Percentiles rank a stretch among this genome's conserved stretches.
These are phyloP conservation scores for Xerus inauris DNA, from an alignment of 2,113 vertebrate genomes.

Conservation along the genomic window DNA sequence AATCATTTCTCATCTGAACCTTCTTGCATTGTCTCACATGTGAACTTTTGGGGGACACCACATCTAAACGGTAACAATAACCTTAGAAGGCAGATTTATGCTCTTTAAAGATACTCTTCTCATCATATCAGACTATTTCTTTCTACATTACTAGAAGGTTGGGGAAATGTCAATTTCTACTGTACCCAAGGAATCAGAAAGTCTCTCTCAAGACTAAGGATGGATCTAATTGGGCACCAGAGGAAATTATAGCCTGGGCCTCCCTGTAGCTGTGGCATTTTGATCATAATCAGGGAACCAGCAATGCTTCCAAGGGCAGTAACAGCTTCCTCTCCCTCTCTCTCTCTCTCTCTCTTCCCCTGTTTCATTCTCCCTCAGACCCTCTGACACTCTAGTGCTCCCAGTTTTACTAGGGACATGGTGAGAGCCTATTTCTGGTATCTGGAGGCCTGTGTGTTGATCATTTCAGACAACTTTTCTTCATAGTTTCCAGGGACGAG, in stretches of 20 bases:
- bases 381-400: background rate
- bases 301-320: background rate
- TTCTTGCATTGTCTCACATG: too few relatives aligned
- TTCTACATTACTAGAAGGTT: background rate
- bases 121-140: background rate
- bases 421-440: background rate
- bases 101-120: background rate
- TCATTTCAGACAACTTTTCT: slow-evolving; percentile 55
- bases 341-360: too few relatives aligned
- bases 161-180: background rate
- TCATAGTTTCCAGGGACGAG: background rate
- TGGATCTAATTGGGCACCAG: slow-evolving; percentile 10
- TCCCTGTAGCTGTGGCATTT: background rate
- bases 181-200: background rate
- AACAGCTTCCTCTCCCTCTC: background rate
- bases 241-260: background rate
- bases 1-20: too few relatives aligned
- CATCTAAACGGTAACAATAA: too few relatives aligned
- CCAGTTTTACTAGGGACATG: background rate
- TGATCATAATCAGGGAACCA: slow-evolving; percentile 35
- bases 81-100: background rate
- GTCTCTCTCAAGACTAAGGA: background rate
- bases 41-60: too few relatives aligned
- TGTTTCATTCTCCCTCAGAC: too few relatives aligned
- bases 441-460: background rate